Evolutionary conservation across 2,113 vertebrate genomes (phyloP).

Genomic region (Orthochromis indermauri): DNA sequence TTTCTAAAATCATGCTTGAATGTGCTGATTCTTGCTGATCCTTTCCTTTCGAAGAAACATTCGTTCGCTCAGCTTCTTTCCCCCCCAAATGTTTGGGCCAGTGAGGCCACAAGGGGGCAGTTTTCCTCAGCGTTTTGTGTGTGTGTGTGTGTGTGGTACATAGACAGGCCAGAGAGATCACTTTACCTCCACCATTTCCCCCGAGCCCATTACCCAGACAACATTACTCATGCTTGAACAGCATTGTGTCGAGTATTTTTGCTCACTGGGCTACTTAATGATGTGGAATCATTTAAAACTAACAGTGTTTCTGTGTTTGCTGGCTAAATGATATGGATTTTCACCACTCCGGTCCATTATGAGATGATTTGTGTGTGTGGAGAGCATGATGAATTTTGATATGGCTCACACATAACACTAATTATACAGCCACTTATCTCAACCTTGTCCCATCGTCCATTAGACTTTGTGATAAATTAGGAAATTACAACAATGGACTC

Average conservation of each 20-base stretch:
- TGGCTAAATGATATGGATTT: constrained; percentile 47
- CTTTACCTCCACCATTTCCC: constrained; percentile 27
- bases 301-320: constrained; percentile 41
- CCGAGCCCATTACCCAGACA: constrained; percentile 33
- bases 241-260: constrained; percentile 39
- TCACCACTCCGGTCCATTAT: not conserved
- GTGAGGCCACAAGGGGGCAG: constrained; percentile 67
- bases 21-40: constrained; percentile 9
- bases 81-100: not conserved
- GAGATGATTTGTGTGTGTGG: not conserved
- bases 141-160: not conserved
- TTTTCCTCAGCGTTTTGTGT: constrained; percentile 19
- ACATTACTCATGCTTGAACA: constrained; percentile 44
- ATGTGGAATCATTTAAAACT: constrained; percentile 60
- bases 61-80: not conserved
- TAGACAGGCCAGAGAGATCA: constrained; percentile 30
- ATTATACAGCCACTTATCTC: constrained; percentile 45
- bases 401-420: constrained; percentile 12
- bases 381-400: constrained; percentile 31
- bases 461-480: constrained; percentile 42
- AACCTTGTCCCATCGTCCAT: constrained; percentile 25
- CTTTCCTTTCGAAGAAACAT: constrained; percentile 25
- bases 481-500: constrained; percentile 24
- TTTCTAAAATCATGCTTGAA: constrained; percentile 10
- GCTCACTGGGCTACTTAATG: constrained; percentile 51